A percentile compares a stretch with the other conserved stretches of the same genome.
These are phyloP conservation scores for Drosophila barbarae DNA, from an alignment of 2,888 invertebrate species.

Conservation along the genomic window DNA sequence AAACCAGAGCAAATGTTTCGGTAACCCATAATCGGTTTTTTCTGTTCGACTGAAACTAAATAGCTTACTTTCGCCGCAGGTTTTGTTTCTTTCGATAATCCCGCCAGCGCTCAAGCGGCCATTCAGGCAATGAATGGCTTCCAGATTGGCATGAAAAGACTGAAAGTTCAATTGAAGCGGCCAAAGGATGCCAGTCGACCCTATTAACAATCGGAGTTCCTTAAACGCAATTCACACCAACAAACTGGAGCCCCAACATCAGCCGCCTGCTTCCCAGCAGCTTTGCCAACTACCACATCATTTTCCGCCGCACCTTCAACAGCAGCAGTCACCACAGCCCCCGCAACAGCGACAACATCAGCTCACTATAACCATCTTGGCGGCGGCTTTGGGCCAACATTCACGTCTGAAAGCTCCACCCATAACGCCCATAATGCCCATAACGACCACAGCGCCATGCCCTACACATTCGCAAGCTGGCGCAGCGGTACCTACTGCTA, in stretches of 20 bases:
- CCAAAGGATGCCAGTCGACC: constrained; percentile 99
- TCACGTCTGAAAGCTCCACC: constrained; percentile 52
- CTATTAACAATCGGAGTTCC: constrained; percentile 89
- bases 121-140: constrained; percentile 99
- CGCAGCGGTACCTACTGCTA: constrained; percentile 66
- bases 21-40: constrained; percentile 81
- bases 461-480: constrained; percentile 67
- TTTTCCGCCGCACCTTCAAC: constrained; percentile 39
- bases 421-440: constrained; percentile 31
- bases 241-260: constrained; percentile 46
- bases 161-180: constrained; percentile 99
- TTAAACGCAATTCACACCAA: constrained; percentile 74
- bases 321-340: constrained; percentile 32
- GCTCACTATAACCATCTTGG: constrained; percentile 38
- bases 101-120: constrained; percentile 97
- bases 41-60: constrained; percentile 1
- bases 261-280: constrained; percentile 39
- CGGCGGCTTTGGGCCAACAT: constrained; percentile 52
- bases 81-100: constrained; percentile 99
- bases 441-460: constrained; percentile 47
- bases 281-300: constrained; percentile 43
- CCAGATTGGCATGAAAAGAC: constrained; percentile 99
- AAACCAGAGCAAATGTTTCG: constrained; percentile 99
- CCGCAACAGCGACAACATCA: constrained; percentile 41
- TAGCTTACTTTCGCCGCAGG: constrained; percentile 82